These are phyloP conservation scores for Drosophila buzzatii DNA, from an alignment of 2,888 invertebrate species.

Conservation along the genomic window DNA sequence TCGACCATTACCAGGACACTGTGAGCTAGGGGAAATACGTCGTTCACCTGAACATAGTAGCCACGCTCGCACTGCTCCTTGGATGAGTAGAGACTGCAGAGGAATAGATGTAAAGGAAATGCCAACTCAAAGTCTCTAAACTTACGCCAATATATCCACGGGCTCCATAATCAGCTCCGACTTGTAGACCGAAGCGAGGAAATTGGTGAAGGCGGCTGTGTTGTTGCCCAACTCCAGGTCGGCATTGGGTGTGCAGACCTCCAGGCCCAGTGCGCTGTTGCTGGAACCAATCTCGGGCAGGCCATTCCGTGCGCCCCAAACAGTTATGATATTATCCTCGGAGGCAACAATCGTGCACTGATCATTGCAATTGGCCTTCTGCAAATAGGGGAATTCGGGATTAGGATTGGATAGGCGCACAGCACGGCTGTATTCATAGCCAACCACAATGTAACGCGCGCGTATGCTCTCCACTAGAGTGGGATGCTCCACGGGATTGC, in stretches of 20 bases:
- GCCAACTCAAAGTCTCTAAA: constrained; percentile 7
- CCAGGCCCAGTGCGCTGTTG: constrained; percentile 54
- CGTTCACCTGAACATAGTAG: constrained; percentile 86
- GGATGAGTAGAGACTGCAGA: constrained; percentile 86
- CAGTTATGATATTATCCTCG: constrained; percentile 88
- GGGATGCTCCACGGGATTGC: constrained; percentile 71
- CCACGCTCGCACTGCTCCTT: constrained; percentile 86
- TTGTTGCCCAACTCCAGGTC: constrained; percentile 83
- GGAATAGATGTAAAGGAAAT: accelerated
- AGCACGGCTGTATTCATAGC: not conserved
- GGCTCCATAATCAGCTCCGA: constrained; percentile 86
- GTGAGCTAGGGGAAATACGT: constrained; percentile 87
- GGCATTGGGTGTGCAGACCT: constrained; percentile 60
- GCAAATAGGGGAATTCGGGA: not conserved
- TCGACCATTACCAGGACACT: constrained; percentile 88
- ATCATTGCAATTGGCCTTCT: constrained; percentile 89
- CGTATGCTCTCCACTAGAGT: constrained; percentile 82
- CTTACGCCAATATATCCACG: constrained; percentile 86
- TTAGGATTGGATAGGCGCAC: not conserved
- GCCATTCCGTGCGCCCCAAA: constrained; percentile 88
- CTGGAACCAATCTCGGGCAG: constrained; percentile 77
- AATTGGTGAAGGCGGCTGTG: constrained; percentile 85
- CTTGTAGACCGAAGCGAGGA: constrained; percentile 85
- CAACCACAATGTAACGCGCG: constrained; percentile 82
- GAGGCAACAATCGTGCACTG: constrained; percentile 89